Evolutionary conservation across 2,797 vertebrate genomes (phyloP), one percentile per base, ranked within the genome.

Genomic region (Strix occidentalis): DNA sequence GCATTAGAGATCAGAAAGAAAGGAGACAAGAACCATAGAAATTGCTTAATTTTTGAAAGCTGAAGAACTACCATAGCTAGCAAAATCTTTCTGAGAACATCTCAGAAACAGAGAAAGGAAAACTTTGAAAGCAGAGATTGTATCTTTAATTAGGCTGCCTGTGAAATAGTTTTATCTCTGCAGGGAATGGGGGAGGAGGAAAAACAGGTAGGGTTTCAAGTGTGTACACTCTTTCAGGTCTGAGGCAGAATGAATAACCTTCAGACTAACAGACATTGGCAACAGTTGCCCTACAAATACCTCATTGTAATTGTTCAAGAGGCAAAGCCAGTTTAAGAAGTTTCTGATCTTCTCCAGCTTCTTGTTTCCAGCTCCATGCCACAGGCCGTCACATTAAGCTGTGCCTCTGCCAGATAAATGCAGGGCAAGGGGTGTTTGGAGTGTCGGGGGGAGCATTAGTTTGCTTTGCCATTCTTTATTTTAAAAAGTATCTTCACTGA

Each of bases 171-270:
- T 84, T 72, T 86, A 68, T 41, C 39, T 74, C 80, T n/a, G 48
- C 18, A 6, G 21, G 37, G 43, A n/a, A 68, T 58, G 48, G 6
- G 11, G 14, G 26, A 79, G 10, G 64, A 93, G 8, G 75, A 87
- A 95, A 77, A 96, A 68, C 76, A 93, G 80, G 95, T 66, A 83
- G 50, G 13, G 61, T 81, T 96, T 86, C 39, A 70, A 58, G 23
- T 4, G 10, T 19, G 29, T 29, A 46, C 0, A 1, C 41, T 53
- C 43, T 20, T 96, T 77, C 60, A 60, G 56, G 20, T 83, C 35
- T 70, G 60, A 85, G 56, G 71, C 46, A 80, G 39, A 88, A 80
- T 31, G 29, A 83, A 51, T 70, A 90, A 91, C 28, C 61, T 84
- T 64, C 69, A 94, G 31, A 63, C 26, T 25, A 74, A 60, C 13